Conservation (phyloP, 2,888 invertebrate species). For the Ophraella communa region DNA sequence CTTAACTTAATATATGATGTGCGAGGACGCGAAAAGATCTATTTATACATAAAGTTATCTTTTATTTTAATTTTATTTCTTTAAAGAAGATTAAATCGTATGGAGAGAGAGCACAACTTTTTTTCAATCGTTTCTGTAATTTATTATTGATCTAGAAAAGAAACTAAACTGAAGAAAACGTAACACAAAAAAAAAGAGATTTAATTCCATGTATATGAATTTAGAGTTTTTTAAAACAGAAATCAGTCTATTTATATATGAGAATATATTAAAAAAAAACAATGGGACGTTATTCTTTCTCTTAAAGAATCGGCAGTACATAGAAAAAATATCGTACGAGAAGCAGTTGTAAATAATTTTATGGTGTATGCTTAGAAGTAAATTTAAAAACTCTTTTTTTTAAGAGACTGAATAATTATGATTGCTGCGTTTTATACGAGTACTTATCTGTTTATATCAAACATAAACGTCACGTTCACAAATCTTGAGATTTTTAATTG, state of each 20-base stretch:
- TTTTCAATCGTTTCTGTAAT: conserved; percentile 24
- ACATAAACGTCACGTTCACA: conserved; percentile 33
- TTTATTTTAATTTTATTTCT: conserved; percentile 20
- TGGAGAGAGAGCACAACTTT: conserved; percentile 45
- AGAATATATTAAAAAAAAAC: conserved; percentile 29
- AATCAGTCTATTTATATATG: conserved; percentile 39
- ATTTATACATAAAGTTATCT: conserved; percentile 21
- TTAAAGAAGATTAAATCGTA: conserved; percentile 19
- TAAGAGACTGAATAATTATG: conserved; percentile 34
- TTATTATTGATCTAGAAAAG: conserved; percentile 6
- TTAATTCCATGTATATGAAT: conserved; percentile 45
- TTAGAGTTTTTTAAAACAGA: conserved; percentile 40
- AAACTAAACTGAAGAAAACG: conserved; percentile 10
- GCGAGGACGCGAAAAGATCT: conserved; percentile 23
- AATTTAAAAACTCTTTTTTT: conserved; percentile 17
- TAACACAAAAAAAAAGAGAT: conserved; percentile 35
- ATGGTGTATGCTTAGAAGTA: conserved; percentile 30
- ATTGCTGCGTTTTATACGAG: conserved; percentile 17
- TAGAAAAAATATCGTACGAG: conserved; percentile 21
- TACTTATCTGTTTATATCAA: conserved; percentile 30
- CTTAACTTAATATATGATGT: conserved; percentile 25
- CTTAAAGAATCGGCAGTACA: conserved; percentile 29
- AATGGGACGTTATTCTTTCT: conserved; percentile 30
- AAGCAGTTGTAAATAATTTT: conserved; percentile 37
- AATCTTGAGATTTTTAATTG: too few relatives aligned